Conservation (phyloP, 2,113 vertebrate genomes). For the Sinosuthora webbiana region DNA sequence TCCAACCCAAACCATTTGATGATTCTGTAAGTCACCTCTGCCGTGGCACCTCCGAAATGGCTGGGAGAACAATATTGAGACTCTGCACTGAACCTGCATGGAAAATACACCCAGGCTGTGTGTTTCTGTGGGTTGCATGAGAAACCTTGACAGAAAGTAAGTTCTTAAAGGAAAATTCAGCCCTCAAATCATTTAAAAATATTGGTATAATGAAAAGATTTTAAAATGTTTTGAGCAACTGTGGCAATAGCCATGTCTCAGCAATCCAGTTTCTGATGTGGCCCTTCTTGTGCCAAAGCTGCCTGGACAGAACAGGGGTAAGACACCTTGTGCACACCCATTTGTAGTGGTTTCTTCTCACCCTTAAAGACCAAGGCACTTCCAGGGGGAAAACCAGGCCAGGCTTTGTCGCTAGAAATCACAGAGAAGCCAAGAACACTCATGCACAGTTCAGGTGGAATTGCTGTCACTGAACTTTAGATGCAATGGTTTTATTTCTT, state of each 20-base stretch:
- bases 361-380: background rate
- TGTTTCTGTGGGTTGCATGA: background rate
- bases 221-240: background rate
- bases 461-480: background rate
- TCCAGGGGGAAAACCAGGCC: background rate
- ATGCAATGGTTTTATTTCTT: background rate
- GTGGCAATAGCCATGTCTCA: background rate
- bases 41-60: background rate
- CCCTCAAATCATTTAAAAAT: background rate
- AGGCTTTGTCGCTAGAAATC: background rate
- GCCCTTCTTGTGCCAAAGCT: background rate
- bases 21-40: background rate
- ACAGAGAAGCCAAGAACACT: background rate
- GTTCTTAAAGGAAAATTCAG: background rate
- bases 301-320: background rate
- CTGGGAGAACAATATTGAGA: background rate
- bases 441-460: background rate
- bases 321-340: background rate
- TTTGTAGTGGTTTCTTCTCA: background rate
- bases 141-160: background rate
- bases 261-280: background rate
- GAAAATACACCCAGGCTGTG: background rate
- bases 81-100: background rate
- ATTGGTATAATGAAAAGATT: background rate
- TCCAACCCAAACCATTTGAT: background rate